These are phyloP conservation scores for Epinephelus awoara DNA, from an alignment of 2,797 vertebrate species.

Conservation along the genomic window DNA sequence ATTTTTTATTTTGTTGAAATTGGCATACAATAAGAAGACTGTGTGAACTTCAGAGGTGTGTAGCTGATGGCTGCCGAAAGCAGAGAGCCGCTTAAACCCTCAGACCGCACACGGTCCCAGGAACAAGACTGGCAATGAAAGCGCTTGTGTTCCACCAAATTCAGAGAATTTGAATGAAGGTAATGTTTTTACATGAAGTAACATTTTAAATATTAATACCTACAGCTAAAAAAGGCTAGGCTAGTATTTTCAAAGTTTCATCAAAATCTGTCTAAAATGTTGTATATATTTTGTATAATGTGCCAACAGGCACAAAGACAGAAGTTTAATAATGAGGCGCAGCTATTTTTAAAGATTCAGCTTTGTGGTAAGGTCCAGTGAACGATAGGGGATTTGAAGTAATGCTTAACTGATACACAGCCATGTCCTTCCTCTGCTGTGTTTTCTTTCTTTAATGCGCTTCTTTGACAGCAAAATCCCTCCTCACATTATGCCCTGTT, in stretches of 20 bases:
- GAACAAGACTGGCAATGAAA: not conserved
- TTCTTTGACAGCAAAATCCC: conserved; percentile 47
- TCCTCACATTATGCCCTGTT: conserved; percentile 39
- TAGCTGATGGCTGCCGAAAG: conserved; percentile 36
- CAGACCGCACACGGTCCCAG: not conserved
- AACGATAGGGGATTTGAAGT: conserved; percentile 18
- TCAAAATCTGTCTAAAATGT: not conserved
- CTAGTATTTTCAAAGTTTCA: not conserved
- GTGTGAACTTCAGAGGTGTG: conserved; percentile 30
- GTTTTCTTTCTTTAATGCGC: conserved; percentile 22
- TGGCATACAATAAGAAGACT: conserved; percentile 48
- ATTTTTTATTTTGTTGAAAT: conserved; percentile 46
- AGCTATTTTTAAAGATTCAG: not conserved
- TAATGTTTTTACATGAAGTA: not conserved
- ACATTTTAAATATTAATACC: not conserved
- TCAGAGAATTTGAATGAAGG: not conserved
- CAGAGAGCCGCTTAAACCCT: conserved; percentile 1
- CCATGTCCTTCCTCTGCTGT: conserved; percentile 34
- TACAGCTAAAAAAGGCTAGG: not conserved
- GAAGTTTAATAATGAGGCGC: not conserved
- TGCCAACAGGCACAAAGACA: not conserved
- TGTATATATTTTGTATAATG: not conserved
- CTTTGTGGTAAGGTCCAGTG: not conserved
- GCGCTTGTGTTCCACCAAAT: not conserved
- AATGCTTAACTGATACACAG: conserved; percentile 28